A percentile compares a stretch with the other conserved stretches of the same genome.
These are phyloP conservation scores for Drosophila greeni DNA, from an alignment of 2,888 invertebrate species.

Conservation along the genomic window DNA sequence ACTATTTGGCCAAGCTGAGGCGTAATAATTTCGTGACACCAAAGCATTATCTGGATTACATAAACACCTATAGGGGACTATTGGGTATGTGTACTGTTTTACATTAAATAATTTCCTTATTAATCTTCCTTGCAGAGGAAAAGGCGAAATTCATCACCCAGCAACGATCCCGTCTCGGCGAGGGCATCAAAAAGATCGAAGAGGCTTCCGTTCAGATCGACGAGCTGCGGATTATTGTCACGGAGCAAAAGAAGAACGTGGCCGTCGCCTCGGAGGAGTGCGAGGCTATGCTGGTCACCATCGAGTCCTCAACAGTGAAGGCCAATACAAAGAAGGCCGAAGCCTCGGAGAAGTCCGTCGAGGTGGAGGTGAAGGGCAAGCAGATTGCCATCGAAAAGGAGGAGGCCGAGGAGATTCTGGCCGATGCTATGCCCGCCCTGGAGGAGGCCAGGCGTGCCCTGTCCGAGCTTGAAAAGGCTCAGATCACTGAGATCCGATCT, in stretches of 20 bases:
- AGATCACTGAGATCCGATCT: slow-evolving; percentile 94
- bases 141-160: slow-evolving; percentile 74
- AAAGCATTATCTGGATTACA: slow-evolving; percentile 93
- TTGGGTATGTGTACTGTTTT: slow-evolving; percentile 80
- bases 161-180: slow-evolving; percentile 76
- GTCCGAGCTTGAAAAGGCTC: slow-evolving; percentile 90
- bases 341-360: slow-evolving; percentile 88
- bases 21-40: slow-evolving; percentile 94
- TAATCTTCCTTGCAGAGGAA: slow-evolving; percentile 62
- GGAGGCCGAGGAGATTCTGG: slow-evolving; percentile 89
- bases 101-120: neutral
- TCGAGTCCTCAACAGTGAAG: slow-evolving; percentile 84
- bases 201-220: slow-evolving; percentile 91
- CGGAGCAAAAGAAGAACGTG: slow-evolving; percentile 89
- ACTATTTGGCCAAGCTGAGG: slow-evolving; percentile 86
- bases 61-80: slow-evolving; percentile 87
- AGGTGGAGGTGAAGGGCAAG: slow-evolving; percentile 89
- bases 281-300: slow-evolving; percentile 87
- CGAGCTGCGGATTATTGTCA: slow-evolving; percentile 88
- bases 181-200: slow-evolving; percentile 82
- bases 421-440: slow-evolving; percentile 90
- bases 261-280: slow-evolving; percentile 90
- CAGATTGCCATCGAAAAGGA: slow-evolving; percentile 89
- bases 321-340: slow-evolving; percentile 88
- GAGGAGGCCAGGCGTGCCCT: slow-evolving; percentile 89